Conservation (phyloP, 1,140 invertebrate genomes). For the Prorops nasuta region DNA sequence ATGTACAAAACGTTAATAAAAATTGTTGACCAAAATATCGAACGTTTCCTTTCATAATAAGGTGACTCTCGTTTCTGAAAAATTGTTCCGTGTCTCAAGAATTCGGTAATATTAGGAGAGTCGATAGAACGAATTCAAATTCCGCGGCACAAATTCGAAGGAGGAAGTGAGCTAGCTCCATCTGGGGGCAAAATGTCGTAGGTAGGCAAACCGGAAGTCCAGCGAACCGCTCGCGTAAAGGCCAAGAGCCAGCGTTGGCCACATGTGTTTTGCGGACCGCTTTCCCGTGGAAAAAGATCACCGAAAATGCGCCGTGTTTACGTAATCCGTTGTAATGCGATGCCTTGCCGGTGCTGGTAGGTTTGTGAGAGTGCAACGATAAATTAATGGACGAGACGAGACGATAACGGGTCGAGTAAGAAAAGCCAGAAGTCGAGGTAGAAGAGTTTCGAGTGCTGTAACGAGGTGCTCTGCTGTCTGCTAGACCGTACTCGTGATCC, state of each 20-base stretch:
- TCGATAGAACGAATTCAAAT: too few relatives aligned
- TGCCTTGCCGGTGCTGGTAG: conserved; percentile 8
- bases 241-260: conserved; percentile 36
- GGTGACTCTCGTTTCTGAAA: too few relatives aligned
- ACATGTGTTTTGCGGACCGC: conserved; percentile 35
- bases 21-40: too few relatives aligned
- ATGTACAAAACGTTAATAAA: too few relatives aligned
- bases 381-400: conserved; percentile 7
- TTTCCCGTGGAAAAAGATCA: conserved; percentile 25
- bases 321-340: conserved; percentile 35
- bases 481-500: too few relatives aligned
- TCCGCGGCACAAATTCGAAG: not conserved
- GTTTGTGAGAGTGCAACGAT: conserved; percentile 4
- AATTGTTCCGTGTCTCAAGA: too few relatives aligned
- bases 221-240: conserved; percentile 20
- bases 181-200: not conserved
- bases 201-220: conserved; percentile 29
- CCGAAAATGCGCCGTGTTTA: conserved; percentile 40
- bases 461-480: too few relatives aligned
- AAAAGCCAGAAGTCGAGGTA: not conserved
- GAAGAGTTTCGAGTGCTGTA: too few relatives aligned
- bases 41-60: too few relatives aligned
- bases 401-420: not conserved
- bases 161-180: conserved; percentile 12
- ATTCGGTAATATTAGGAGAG: too few relatives aligned